Conservation (phyloP, 1,140 invertebrate genomes). For the Medauroidea extradentata region DNA sequence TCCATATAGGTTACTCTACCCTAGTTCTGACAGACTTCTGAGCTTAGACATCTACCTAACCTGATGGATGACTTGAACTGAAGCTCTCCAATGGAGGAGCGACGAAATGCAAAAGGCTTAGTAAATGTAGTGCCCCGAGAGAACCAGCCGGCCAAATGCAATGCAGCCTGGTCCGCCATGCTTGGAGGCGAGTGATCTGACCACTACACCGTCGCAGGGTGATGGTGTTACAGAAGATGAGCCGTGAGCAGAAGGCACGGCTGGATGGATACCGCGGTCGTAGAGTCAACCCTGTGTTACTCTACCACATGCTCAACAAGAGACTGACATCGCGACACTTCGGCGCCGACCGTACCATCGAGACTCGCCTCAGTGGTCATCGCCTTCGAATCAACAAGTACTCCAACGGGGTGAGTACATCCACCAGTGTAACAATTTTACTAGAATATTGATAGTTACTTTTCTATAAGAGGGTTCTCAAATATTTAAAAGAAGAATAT, state of each 20-base stretch:
- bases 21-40: too few species aligned
- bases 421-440: not conserved
- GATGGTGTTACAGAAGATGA: conserved; percentile 22
- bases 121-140: too few species aligned
- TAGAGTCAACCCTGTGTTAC: conserved; percentile 39
- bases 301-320: conserved; percentile 43
- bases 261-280: conserved; percentile 29
- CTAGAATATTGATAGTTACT: not conserved
- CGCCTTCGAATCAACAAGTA: conserved; percentile 45
- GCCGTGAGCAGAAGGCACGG: conserved; percentile 22
- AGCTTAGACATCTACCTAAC: too few species aligned
- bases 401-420: conserved; percentile 44
- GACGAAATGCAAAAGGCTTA: too few species aligned
- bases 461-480: not conserved
- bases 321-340: conserved; percentile 43
- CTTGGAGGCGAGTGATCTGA: too few species aligned
- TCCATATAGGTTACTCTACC: too few species aligned
- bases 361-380: conserved; percentile 33
- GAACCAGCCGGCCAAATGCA: too few species aligned
- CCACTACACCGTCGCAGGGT: too few species aligned
- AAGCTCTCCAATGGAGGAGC: too few species aligned
- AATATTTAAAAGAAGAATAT: too few species aligned
- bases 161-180: too few species aligned
- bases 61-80: too few species aligned
- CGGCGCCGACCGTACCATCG: conserved; percentile 36